phyloP scores from a whole-genome alignment of 1,140 invertebrate species.

The Drosophila subpulchrella region DNA sequence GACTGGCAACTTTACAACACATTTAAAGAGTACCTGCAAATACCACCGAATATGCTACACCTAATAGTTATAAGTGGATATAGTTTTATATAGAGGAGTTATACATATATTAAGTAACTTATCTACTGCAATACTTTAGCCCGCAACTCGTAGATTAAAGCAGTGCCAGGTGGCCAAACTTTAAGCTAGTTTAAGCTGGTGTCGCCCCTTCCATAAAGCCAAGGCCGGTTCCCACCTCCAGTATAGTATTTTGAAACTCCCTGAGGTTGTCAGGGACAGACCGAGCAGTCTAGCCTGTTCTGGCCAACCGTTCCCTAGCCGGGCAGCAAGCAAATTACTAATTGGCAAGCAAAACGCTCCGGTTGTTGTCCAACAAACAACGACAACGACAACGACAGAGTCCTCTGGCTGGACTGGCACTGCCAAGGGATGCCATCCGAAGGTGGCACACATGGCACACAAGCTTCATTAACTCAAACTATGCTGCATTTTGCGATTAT shows the following conservation, averaged over 20 bases:
- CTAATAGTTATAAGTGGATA: no score
- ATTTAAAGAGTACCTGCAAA: no score
- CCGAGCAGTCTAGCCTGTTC: conserved; percentile 3
- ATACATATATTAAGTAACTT: no score
- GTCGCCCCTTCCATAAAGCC: neutral
- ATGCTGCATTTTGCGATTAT: conserved; percentile 82
- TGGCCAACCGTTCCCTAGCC: conserved; percentile 39
- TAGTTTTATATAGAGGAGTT: no score
- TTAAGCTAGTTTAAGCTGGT: conserved; percentile 23
- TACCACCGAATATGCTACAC: no score
- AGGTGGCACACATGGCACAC: conserved; percentile 61
- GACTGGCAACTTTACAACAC: no score
- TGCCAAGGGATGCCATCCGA: conserved; percentile 18
- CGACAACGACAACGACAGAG: conserved; percentile 26
- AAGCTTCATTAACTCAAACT: conserved; percentile 83
- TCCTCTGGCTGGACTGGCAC: conserved; percentile 13
- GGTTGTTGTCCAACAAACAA: conserved; percentile 76
- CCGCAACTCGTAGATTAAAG: conserved; percentile 32
- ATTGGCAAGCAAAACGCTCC: conserved; percentile 82
- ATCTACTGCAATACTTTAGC: neutral
- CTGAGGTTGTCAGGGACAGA: conserved; percentile 53
- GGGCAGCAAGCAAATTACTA: conserved; percentile 76
- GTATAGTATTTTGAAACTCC: conserved; percentile 38
- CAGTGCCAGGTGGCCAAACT: conserved; percentile 16
- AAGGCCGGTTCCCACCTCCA: neutral